A percentile compares a stretch with the other conserved stretches of the same genome.
phyloP scores from a whole-genome alignment of 2,888 invertebrate species.

The Acronicta psi region DNA sequence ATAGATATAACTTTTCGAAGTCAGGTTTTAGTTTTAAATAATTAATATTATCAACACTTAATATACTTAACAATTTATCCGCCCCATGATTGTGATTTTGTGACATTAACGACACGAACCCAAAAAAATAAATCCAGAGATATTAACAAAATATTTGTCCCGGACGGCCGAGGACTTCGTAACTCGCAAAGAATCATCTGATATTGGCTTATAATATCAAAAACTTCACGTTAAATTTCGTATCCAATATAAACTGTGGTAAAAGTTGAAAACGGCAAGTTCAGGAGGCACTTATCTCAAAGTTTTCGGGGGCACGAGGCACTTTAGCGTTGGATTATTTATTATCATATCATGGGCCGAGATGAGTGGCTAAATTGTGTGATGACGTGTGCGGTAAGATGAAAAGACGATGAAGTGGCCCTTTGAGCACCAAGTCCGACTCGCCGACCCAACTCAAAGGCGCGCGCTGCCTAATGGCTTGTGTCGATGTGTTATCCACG shows the following conservation, averaged over 20 bases:
- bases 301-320: conserved; percentile 67
- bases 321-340: conserved; percentile 68
- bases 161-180: conserved; percentile 34
- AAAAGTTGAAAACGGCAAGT: conserved; percentile 64
- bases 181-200: conserved; percentile 62
- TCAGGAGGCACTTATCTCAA: conserved; percentile 64
- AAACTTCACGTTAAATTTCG: conserved; percentile 73
- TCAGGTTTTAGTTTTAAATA: no score
- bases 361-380: conserved; percentile 68
- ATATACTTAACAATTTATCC: conserved; percentile 29
- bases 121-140: conserved; percentile 38
- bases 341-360: conserved; percentile 59
- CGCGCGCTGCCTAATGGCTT: conserved; percentile 75
- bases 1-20: no score
- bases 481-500: conserved; percentile 72
- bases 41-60: background rate
- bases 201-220: conserved; percentile 69
- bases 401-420: conserved; percentile 78
- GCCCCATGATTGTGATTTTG: conserved; percentile 32
- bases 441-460: conserved; percentile 78
- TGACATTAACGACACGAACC: conserved; percentile 18
- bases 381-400: conserved; percentile 73
- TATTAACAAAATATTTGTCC: conserved; percentile 54
- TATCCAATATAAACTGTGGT: conserved; percentile 76
- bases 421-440: conserved; percentile 70